Evolutionary conservation across 1,140 invertebrate species (phyloP), one percentile per base, ranked within the genome.

Genomic region (Bombus impatiens): DNA sequence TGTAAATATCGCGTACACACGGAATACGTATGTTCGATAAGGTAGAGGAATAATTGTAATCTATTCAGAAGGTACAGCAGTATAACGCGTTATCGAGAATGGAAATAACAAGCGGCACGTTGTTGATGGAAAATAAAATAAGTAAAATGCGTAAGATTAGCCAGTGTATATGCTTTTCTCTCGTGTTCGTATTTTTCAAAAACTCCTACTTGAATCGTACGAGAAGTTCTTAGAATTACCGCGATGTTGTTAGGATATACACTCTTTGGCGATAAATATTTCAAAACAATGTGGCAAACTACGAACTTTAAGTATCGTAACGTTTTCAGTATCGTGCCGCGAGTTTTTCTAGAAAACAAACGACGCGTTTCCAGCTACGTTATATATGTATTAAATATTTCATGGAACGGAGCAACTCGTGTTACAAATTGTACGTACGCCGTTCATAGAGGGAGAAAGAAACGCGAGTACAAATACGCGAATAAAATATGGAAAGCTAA

Each of bases 41-140:
- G 8, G 1, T 1, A 2, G 47, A 0, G 5, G 5, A 8, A 0
- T 0, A 53, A 53, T 53, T 8, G 18, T 22, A 6, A 53, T 53
- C 47, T 53, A 53, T 53, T 18, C 0, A 22, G 6, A 53, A 53
- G 8, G 18, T 53, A 8, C 1, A 22, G 18, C 47, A 18, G 6
- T 8, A 8, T 22, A 53, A 53, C 5, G 47, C 5, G 47, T 53
- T 53, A 18, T 53, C 5, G 47, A 53, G 47, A 22, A 53, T 53
- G 5, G 5, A 22, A 8, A 22, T 0, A 53, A 22, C 5, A 53
- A 53, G 6, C 47, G 6, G 47, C 0, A 22, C 18, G 47, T 53
- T 8, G 1, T 22, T 2, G 18, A 8, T 53, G 47, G 6, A 53
- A 53, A 53, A 53, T 53, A 53, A 53, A 53, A 53, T 6, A 22